phyloP scores from a whole-genome alignment of 1,140 invertebrate genomes.

The Pararge aegeria region DNA sequence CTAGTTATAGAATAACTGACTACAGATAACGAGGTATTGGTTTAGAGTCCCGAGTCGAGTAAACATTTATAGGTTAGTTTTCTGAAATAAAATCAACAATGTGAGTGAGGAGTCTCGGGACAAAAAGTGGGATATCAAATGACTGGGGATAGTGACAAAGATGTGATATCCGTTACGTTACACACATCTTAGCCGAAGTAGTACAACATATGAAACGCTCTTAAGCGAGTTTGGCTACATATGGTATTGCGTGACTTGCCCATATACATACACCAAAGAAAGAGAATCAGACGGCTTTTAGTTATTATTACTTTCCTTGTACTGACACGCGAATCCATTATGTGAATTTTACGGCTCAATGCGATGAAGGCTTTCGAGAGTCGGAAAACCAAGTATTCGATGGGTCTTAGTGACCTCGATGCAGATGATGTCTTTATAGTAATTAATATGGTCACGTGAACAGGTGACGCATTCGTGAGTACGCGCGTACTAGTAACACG shows the following conservation, averaged over 20 bases:
- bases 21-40: not conserved
- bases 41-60: too few species aligned
- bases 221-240: not conserved
- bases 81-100: too few species aligned
- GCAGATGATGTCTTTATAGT: conserved; percentile 50
- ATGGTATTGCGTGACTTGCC: not conserved
- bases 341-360: not conserved
- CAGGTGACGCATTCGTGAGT: conserved; percentile 62
- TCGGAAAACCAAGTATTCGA: conserved; percentile 5
- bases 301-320: conserved; percentile 2
- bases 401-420: conserved; percentile 49
- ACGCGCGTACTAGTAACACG: conserved; percentile 56
- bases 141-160: too few species aligned
- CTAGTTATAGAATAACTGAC: not conserved
- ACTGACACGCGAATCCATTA: conserved; percentile 1
- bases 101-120: too few species aligned
- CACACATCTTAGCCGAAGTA: too few species aligned
- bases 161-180: too few species aligned
- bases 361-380: conserved; percentile 2
- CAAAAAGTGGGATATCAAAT: too few species aligned
- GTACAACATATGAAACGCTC: not conserved
- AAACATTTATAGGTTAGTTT: too few species aligned
- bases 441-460: conserved; percentile 71
- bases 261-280: not conserved
- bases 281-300: not conserved